Base-by-base conservation (phyloP, 2,888 invertebrate species). In the Pollenia angustigena region DNA sequence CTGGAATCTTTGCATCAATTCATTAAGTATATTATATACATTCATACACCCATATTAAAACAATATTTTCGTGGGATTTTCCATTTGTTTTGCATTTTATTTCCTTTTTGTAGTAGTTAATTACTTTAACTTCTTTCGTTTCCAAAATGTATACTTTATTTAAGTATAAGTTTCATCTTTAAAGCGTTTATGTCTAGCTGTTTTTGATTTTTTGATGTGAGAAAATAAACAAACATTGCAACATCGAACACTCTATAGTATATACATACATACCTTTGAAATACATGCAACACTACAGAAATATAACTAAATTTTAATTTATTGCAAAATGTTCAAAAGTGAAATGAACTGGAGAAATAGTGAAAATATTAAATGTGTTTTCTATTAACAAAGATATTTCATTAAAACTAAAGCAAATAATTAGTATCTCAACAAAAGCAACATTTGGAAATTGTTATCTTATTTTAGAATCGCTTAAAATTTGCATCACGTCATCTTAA, bases 381-480 rank as follows among this genome's bases (percentile, higher is more conserved):
- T 32, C 32, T 32, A 6, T 32, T 6, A 32, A 32, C 32, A 32
- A 32, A 32, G 6, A 32, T 32, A 32, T 6, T 32, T 32, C 32
- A 32, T 32, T 32, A 32, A 32, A 32, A 32, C 32, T 32, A 32
- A 32, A 32, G 32, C 4, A 6, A 64, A 56, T 44, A 64, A 54
- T 16, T 68, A 40, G 4, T 32, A 32, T 32, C 11, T 23, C 56
- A 56, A 23, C 16, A 44, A 52, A 52, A 11, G 14, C 44, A 12
- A 40, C 48, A 52, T 48, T 48, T 40, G 56, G 11, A 75, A 42
- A 50, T 71, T 76, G 62, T 78, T 87, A 84, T 84, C 74, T 86
- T 74, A 50, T 76, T 83, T 69, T 78, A 86, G 86, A 86, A 71
- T 52, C 76, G 48, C 32, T 72, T 78, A 69, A 81, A 81, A 81